Percentiles rank a stretch among this genome's conserved stretches.
These are phyloP conservation scores for Riparia riparia DNA, from an alignment of 2,113 vertebrate genomes.

Conservation along the genomic window DNA sequence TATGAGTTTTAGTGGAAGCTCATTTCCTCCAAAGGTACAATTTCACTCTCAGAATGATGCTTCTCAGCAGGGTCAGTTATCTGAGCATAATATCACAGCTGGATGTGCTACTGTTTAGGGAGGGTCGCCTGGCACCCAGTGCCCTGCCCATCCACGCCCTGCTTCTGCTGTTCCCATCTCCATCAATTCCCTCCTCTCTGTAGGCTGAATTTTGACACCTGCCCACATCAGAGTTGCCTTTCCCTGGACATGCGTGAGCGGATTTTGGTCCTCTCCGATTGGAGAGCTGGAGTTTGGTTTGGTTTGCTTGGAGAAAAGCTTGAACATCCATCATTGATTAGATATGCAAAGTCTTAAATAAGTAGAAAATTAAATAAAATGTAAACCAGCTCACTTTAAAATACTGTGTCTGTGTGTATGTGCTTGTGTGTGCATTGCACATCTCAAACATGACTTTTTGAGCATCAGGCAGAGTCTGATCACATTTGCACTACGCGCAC, in stretches of 20 bases:
- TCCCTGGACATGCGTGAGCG: neutral
- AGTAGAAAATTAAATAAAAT: conserved; percentile 44
- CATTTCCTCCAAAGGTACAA: neutral
- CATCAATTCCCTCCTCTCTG: neutral
- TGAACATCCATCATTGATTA: conserved; percentile 20
- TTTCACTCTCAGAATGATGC: neutral
- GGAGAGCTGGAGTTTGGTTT: neutral
- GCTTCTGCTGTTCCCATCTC: neutral
- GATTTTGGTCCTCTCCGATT: neutral
- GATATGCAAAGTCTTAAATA: conserved; percentile 36
- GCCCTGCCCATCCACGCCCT: neutral
- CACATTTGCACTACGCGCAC: neutral
- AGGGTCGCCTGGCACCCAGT: neutral
- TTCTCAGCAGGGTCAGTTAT: neutral
- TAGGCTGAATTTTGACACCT: neutral
- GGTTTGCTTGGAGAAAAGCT: neutral
- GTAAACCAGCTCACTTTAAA: conserved; percentile 21
- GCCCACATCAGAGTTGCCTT: neutral
- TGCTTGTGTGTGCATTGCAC: neutral
- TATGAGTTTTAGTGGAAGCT: neutral
- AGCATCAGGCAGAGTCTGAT: neutral
- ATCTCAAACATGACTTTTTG: neutral
- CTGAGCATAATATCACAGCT: neutral
- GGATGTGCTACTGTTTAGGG: neutral
- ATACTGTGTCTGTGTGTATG: neutral